These are phyloP conservation scores for Mustela nigripes DNA, from an alignment of 2,113 vertebrate species.

Conservation along the genomic window DNA sequence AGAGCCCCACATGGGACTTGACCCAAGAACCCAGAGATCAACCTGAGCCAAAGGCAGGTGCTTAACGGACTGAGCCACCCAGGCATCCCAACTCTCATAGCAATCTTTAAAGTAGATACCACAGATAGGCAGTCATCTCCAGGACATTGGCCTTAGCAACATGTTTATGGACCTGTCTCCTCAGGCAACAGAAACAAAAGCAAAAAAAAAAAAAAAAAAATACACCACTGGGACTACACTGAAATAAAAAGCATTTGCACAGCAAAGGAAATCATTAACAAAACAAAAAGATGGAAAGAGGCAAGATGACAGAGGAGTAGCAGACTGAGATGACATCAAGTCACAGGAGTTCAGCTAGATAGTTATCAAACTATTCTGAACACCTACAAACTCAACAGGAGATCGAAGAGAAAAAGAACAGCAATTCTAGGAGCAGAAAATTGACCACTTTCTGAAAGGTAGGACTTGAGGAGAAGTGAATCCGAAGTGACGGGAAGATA, in stretches of 20 bases:
- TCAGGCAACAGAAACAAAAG: not conserved
- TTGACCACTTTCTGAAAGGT: too few species aligned
- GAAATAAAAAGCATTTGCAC: not conserved
- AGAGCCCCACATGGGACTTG: not conserved
- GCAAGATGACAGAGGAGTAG: too few species aligned
- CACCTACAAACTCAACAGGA: too few species aligned
- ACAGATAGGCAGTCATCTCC: not conserved
- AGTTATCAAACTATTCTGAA: too few species aligned
- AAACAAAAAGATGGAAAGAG: not conserved
- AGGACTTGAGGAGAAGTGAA: too few species aligned
- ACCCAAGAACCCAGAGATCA: not conserved
- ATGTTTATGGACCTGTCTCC: not conserved
- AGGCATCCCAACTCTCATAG: not conserved
- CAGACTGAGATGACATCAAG: too few species aligned
- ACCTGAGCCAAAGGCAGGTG: not conserved
- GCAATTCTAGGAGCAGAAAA: too few species aligned
- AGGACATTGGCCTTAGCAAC: not conserved
- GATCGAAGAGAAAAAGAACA: too few species aligned
- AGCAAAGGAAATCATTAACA: not conserved
- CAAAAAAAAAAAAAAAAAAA: not conserved
- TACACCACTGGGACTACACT: not conserved
- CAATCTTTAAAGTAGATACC: not conserved
- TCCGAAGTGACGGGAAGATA: too few species aligned
- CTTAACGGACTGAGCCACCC: not conserved
- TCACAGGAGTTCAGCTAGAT: too few species aligned